Evolutionary conservation across 2,113 vertebrate species (phyloP).

Genomic region (Hystrix brachyura): DNA sequence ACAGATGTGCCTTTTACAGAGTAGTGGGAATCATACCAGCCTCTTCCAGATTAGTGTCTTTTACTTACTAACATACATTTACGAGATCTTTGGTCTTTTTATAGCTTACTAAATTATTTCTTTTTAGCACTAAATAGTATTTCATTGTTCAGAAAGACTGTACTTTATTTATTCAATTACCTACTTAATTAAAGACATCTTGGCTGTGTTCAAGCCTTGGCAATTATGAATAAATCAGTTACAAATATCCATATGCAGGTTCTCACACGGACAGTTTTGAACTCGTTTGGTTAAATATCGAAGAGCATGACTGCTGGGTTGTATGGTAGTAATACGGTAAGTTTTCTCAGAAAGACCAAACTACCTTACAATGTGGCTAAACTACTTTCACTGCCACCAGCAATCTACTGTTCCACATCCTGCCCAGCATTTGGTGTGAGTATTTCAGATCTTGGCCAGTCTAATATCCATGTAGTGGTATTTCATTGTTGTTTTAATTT

Average conservation of each 20-base stretch:
- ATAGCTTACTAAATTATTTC: background rate
- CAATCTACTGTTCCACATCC: background rate
- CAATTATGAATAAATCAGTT: background rate
- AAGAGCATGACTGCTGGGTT: background rate
- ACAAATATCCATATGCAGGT: background rate
- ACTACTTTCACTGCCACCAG: background rate
- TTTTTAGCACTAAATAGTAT: background rate
- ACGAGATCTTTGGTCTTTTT: background rate
- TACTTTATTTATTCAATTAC: background rate
- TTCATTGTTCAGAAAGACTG: background rate
- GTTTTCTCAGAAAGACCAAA: background rate
- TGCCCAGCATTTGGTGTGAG: background rate
- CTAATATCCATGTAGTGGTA: background rate
- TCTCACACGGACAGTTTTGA: background rate
- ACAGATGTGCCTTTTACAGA: background rate
- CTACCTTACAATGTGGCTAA: background rate
- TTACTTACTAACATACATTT: background rate
- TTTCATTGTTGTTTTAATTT: conserved; percentile 5
- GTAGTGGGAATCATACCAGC: background rate
- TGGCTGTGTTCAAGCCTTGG: background rate
- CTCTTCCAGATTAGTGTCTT: background rate
- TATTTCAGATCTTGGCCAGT: background rate
- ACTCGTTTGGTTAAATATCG: background rate
- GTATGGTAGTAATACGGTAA: background rate
- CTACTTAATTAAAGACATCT: background rate